Conservation (phyloP, 2,888 invertebrate genomes). For the Archips crataeganus region DNA sequence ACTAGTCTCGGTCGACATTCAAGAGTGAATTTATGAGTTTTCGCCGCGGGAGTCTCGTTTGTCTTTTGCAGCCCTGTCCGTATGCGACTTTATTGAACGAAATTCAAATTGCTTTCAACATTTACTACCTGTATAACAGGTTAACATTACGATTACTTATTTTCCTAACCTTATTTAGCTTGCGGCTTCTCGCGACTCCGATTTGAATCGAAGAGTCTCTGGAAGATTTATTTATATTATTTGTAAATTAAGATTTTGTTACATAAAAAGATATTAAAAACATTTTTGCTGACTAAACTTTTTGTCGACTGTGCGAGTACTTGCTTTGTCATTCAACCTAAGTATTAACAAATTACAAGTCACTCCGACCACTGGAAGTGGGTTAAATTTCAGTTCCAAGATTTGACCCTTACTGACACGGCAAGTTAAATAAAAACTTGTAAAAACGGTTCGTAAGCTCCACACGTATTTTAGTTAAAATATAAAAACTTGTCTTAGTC, state of each 20-base stretch:
- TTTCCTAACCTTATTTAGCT: not conserved
- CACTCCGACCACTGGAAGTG: too few species aligned
- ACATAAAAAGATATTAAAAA: too few species aligned
- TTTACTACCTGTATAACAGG: conserved; percentile 8
- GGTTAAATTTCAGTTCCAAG: too few species aligned
- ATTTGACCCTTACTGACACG: too few species aligned
- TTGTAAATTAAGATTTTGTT: too few species aligned
- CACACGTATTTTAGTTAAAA: not conserved
- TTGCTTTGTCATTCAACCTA: too few species aligned
- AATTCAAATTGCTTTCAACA: conserved; percentile 22
- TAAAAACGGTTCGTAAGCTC: too few species aligned
- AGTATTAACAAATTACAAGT: too few species aligned
- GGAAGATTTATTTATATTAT: too few species aligned
- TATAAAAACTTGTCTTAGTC: not conserved
- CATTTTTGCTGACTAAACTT: too few species aligned
- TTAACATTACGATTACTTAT: not conserved
- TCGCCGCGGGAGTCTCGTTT: conserved; percentile 60
- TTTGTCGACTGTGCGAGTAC: too few species aligned
- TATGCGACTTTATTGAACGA: conserved; percentile 17
- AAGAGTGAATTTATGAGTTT: conserved; percentile 59
- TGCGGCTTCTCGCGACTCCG: not conserved
- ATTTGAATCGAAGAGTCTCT: not conserved
- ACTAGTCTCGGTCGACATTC: conserved; percentile 45
- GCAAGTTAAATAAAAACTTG: too few species aligned
- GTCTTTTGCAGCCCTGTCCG: conserved; percentile 30